Evolutionary conservation across 1,140 invertebrate genomes (phyloP), one percentile per base, ranked within the genome.

Genomic region (Carcinoscorpius rotundicauda): DNA sequence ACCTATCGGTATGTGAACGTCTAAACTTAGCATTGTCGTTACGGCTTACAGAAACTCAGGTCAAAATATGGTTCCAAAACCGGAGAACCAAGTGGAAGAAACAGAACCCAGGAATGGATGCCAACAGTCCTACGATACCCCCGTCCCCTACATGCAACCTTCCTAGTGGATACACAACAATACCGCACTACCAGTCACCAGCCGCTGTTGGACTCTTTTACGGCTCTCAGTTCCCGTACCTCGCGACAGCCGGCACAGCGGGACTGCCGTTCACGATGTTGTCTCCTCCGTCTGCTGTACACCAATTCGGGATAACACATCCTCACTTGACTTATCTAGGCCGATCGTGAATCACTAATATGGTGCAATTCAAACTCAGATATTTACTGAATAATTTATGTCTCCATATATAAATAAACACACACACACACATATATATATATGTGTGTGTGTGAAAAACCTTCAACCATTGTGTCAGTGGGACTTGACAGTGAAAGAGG

Each of bases 81-180:
- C 82, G 96, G 0, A 83, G 96, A 59, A 98, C 96, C 70, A 98
- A 98, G 76, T 98, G 95, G 95, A 98, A 98, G 82, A 98, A 98
- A 73, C 95, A 98, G 75, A 98, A 98, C 75, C 95, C 96, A 0
- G 96, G 96, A 0, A 86, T 97, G 82, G 95, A 98, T 76, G 95
- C 98, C 0, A 98, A 98, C 77, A 93, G 91, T 71, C 94, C 94
- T 0, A 96, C 93, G 0, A 86, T 91, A 2, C 74, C 75, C 10
- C 88, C 88, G 1, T 88, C 89, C 10, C 87, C 88, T 49, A 50
- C 52, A 8, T 63, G 60, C 48, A 65, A 63, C 52, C 55, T 66
- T 6, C 64, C 62, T 4, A 66, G 59, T 51, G 64, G 64, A 3
- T 68, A 64, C 55, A 63, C 63, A 56, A 61, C 67, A 4, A 60